Evolutionary conservation across 2,113 vertebrate species (phyloP).

Genomic region (Cromileptes altivelis): DNA sequence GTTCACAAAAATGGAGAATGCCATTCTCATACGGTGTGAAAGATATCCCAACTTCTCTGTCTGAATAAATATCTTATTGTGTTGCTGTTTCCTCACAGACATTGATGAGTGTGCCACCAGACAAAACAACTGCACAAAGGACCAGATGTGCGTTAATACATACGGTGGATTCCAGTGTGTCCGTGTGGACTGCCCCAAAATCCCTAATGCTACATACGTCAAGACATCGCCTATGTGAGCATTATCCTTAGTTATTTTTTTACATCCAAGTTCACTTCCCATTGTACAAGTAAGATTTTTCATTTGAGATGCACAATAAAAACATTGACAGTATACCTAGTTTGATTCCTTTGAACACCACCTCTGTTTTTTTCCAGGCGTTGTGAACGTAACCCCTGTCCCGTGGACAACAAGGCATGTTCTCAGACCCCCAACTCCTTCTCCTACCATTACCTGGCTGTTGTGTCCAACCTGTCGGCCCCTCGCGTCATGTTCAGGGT

Average conservation of each 20-base stretch:
- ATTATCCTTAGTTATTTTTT: not conserved
- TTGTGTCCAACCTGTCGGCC: conserved; percentile 88
- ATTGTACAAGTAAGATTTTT: not conserved
- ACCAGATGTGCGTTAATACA: conserved; percentile 89
- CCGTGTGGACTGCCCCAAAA: conserved; percentile 86
- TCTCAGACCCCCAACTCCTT: conserved; percentile 87
- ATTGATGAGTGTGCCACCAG: conserved; percentile 88
- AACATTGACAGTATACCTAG: not conserved
- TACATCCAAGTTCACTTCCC: not conserved
- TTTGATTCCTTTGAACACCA: not conserved
- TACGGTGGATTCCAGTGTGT: conserved; percentile 89
- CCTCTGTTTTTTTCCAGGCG: conserved; percentile 81
- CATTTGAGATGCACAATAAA: not conserved
- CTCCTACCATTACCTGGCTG: conserved; percentile 90
- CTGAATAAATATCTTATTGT: conserved; percentile 1
- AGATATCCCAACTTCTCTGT: not conserved
- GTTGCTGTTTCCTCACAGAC: conserved; percentile 74
- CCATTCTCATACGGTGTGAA: not conserved
- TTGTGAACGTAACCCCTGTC: conserved; percentile 91
- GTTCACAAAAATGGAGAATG: not conserved
- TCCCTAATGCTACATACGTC: conserved; percentile 86
- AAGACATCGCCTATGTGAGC: conserved; percentile 91
- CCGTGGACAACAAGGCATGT: conserved; percentile 87
- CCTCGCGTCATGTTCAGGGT: conserved; percentile 90
- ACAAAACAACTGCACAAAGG: conserved; percentile 88